Evolutionary conservation across 2,888 invertebrate species (phyloP).

Genomic region (Drosophila gaucha): DNA sequence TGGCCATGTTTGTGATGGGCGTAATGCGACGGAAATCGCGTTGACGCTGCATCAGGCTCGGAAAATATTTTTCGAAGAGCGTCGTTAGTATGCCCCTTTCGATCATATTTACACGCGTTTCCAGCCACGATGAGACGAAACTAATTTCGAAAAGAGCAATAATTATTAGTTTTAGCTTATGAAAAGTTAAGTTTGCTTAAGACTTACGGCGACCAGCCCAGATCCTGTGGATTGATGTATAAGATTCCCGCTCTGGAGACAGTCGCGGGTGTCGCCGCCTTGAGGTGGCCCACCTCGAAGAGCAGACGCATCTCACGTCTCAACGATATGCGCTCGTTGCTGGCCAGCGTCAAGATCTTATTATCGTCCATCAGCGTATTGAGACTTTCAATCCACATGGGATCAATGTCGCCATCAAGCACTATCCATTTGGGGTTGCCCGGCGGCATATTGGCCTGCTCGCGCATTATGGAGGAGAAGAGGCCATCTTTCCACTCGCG

Average conservation of each 20-base stretch:
- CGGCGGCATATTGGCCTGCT: slow-evolving; percentile 94
- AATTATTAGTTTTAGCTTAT: background rate
- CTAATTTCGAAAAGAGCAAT: slow-evolving; percentile 82
- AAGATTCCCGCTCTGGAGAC: slow-evolving; percentile 98
- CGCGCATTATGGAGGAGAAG: slow-evolving; percentile 96
- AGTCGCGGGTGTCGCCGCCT: slow-evolving; percentile 97
- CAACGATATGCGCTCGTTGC: slow-evolving; percentile 96
- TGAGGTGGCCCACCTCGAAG: slow-evolving; percentile 96
- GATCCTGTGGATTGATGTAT: slow-evolving; percentile 96
- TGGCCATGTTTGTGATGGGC: slow-evolving; percentile 95
- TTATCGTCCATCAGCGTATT: slow-evolving; percentile 99
- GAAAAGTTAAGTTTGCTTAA: no score
- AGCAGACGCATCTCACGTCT: slow-evolving; percentile 95
- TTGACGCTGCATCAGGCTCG: slow-evolving; percentile 91
- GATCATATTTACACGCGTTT: slow-evolving; percentile 89
- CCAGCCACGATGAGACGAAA: slow-evolving; percentile 96
- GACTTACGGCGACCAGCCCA: slow-evolving; percentile 97
- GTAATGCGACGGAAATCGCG: slow-evolving; percentile 94
- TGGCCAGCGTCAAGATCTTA: slow-evolving; percentile 96
- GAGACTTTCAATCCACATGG: slow-evolving; percentile 96
- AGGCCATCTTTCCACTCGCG: slow-evolving; percentile 97
- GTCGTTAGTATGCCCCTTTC: slow-evolving; percentile 93
- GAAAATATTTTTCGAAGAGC: slow-evolving; percentile 97
- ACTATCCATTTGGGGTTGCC: slow-evolving; percentile 97
- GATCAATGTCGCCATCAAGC: slow-evolving; percentile 94